Conservation (phyloP, 2,888 invertebrate species). For the Pteria penguin region DNA sequence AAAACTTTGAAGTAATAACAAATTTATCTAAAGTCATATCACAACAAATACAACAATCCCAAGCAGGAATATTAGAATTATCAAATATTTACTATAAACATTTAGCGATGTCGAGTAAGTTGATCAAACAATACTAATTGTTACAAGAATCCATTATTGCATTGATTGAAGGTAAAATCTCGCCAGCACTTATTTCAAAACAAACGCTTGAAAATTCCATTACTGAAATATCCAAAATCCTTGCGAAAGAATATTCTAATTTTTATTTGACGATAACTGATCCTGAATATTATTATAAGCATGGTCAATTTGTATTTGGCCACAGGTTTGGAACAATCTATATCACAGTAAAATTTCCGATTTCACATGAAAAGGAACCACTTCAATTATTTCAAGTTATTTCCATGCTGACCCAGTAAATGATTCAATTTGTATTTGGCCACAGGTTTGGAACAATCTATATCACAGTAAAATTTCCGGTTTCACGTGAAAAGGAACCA, state of each 20-base stretch:
- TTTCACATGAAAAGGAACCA: conserved; percentile 17
- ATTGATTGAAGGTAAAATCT: background rate
- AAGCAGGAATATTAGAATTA: background rate
- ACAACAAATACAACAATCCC: background rate
- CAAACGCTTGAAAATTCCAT: background rate
- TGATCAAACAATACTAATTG: too few relatives aligned
- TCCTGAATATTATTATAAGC: background rate
- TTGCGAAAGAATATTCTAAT: background rate
- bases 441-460: too few relatives aligned
- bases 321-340: background rate
- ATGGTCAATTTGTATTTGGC: background rate
- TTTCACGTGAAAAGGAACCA: conserved; percentile 11
- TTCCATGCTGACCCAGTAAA: too few relatives aligned
- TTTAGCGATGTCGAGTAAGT: background rate
- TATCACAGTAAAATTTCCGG: too few relatives aligned
- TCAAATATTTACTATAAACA: background rate
- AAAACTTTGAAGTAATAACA: conserved; percentile 19
- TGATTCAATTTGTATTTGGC: too few relatives aligned
- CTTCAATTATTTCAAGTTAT: conserved; percentile 26
- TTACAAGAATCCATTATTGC: background rate
- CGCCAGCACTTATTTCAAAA: background rate
- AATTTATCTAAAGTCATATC: background rate
- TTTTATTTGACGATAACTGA: background rate
- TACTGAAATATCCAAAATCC: background rate
- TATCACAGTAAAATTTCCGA: background rate